These are phyloP conservation scores for Chironomus riparius DNA, from an alignment of 2,888 invertebrate genomes.

Conservation along the genomic window DNA sequence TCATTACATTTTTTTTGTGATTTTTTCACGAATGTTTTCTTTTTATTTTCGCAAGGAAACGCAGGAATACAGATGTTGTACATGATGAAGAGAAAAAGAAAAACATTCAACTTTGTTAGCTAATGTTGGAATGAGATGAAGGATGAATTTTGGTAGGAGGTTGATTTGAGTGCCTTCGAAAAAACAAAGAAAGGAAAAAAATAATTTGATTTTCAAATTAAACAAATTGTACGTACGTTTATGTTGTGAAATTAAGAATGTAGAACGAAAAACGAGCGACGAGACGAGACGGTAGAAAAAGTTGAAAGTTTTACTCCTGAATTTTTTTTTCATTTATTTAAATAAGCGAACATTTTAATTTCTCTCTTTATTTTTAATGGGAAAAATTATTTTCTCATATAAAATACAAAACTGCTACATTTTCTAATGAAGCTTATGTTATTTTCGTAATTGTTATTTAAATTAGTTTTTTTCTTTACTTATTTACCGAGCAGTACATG, in stretches of 20 bases:
- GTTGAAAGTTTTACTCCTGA: background rate
- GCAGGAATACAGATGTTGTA: background rate
- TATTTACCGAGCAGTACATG: no score
- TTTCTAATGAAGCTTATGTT: no score
- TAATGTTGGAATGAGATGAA: background rate
- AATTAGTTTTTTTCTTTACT: no score
- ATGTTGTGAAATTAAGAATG: background rate
- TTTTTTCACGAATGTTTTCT: background rate
- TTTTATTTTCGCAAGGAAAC: background rate
- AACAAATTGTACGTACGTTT: background rate
- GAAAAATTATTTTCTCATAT: no score
- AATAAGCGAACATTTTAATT: no score
- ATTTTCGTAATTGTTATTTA: no score
- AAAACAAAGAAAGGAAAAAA: background rate
- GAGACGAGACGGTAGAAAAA: background rate
- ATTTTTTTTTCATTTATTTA: background rate
- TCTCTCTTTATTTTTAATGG: no score
- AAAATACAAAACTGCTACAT: no score
- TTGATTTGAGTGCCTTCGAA: no score
- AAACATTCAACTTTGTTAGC: background rate
- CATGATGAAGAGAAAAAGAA: background rate
- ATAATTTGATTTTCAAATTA: constrained; percentile 10
- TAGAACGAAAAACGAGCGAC: background rate
- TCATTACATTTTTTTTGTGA: background rate
- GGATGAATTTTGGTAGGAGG: background rate